Base-by-base conservation (phyloP, 2,113 vertebrate species). In the Lasiurus cinereus region DNA sequence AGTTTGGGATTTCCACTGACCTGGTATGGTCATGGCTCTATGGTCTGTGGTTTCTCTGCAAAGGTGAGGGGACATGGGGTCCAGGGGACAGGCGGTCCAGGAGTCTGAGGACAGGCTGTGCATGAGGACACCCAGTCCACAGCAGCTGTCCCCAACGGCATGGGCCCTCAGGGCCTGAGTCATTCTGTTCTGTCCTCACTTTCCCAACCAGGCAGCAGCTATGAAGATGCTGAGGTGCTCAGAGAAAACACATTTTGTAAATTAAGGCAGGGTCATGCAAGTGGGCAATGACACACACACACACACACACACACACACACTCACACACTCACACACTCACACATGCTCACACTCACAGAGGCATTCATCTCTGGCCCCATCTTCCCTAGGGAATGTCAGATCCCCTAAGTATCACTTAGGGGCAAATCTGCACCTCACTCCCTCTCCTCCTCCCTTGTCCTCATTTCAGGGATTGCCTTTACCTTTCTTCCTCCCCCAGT, bases 281-380 rank as follows among this genome's bases (percentile, higher is more conserved):
- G 0, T 4, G 8, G 16, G 11, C 43, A 3, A 11, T 19, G 39
- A 18, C 31, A 31, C 52, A 36, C 72, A 24, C 3, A 1, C 2
- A 8, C 43, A 36, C 79, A 27, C 89, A 50, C 64, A 5, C 59
- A 24, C 56, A 10, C 56, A 9, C 56, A 24, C 56, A 24, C 56
- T 0, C n/a, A n/a, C n/a, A n/a, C n/a, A n/a, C 22, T 4, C 62
- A 64, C 59, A 29, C 59, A 29, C 24, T 1, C 59, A 13, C 59
- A 27, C 59, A 5, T 29, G 12, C 33, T 24, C 67, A 21, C 50
- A 18, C 16, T 48, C 52, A 11, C 13, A 0, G 11, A 1, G 19
- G n/a, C 2, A 11, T n/a, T 33, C 12, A 62, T n/a, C 66, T 21
- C n/a, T 8, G 72, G 29, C 5, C 18, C 54, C 3, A 13, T 76